These are phyloP conservation scores for Malacoraja senta DNA, from an alignment of 2,797 vertebrate genomes.

Conservation along the genomic window DNA sequence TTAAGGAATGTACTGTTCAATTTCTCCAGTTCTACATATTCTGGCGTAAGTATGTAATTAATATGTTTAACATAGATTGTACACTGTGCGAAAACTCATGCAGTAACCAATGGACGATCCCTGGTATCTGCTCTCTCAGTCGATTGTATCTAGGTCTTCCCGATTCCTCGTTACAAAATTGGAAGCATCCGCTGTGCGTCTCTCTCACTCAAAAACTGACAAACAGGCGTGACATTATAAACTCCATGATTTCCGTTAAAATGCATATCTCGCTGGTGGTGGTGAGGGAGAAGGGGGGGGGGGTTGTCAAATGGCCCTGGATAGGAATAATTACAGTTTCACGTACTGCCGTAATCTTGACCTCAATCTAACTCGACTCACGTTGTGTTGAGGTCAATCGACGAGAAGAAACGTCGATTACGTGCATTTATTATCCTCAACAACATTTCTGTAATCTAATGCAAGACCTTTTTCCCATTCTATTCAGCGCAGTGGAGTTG, in stretches of 20 bases:
- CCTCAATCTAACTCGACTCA: neutral
- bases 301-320: too few relatives aligned
- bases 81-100: too few relatives aligned
- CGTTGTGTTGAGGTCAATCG: neutral
- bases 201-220: neutral
- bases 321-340: neutral
- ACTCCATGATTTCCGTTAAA: neutral
- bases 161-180: neutral
- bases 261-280: neutral
- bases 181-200: neutral
- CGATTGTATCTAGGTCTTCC: too few relatives aligned
- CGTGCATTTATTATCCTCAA: neutral
- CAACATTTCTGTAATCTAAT: neutral
- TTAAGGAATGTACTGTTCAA: neutral
- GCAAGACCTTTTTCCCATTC: neutral
- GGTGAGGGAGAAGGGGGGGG: too few relatives aligned
- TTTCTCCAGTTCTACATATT: neutral
- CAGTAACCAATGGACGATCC: neutral
- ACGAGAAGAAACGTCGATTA: neutral
- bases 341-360: neutral
- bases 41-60: neutral
- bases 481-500: neutral
- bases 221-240: neutral
- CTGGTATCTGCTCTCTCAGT: neutral
- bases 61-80: neutral